Evolutionary conservation across 1,140 invertebrate genomes (phyloP).

Genomic region (Sarcophaga bullata): DNA sequence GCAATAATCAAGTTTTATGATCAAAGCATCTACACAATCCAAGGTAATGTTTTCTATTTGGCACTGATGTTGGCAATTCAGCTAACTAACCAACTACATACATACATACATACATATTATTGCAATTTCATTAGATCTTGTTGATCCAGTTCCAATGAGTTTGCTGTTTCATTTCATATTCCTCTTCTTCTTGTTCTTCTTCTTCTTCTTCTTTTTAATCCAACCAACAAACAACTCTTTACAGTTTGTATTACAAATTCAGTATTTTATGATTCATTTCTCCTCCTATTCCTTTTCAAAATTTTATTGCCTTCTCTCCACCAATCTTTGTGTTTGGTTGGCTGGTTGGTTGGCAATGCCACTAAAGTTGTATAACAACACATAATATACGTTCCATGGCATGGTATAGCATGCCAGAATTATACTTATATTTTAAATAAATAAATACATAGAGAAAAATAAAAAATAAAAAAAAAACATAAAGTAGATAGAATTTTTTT

Average conservation of each 20-base stretch:
- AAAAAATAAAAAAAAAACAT: no score
- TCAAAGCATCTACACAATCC: no score
- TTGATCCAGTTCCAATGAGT: conserved; percentile 1
- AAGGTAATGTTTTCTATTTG: background rate
- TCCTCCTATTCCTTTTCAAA: background rate
- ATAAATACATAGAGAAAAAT: no score
- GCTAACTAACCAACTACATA: background rate
- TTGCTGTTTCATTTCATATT: background rate
- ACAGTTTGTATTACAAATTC: no score
- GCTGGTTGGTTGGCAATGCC: background rate
- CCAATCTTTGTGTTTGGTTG: background rate
- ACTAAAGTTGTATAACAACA: conserved; percentile 3
- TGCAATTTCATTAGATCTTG: conserved; percentile 7
- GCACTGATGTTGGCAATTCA: background rate
- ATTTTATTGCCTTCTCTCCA: background rate
- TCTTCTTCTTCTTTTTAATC: background rate
- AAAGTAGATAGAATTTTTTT: no score
- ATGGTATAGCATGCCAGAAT: background rate
- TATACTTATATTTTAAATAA: background rate
- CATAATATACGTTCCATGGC: background rate
- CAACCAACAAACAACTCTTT: no score
- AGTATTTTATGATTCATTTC: no score
- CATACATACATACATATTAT: no score
- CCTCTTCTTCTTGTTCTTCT: background rate
- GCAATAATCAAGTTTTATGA: background rate